Evolutionary conservation across 2,888 invertebrate species (phyloP), one percentile per base, ranked within the genome.

Genomic region (Drosophila longiperda): DNA sequence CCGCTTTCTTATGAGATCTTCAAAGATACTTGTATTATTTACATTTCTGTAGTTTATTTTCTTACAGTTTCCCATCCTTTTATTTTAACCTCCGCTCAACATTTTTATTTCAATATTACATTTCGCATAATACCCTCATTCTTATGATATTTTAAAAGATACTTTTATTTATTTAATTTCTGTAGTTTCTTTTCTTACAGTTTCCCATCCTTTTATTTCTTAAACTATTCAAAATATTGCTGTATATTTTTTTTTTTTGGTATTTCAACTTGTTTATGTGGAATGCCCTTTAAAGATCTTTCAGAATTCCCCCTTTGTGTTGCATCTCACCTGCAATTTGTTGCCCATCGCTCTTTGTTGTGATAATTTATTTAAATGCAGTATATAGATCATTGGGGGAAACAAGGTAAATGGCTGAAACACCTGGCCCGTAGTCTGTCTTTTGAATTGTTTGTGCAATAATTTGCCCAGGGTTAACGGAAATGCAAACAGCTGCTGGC

Each of bases 341-440:
- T 40, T 48, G 8, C 7, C 11, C 38, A 40, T 20, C 48, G 20
- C 66, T 62, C 75, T 83, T 86, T 73, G 73, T 71, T 88, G 81
- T 73, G 71, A 68, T 73, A 66, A 81, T 88, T 88, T 86, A 84
- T 78, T 81, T 78, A 83, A 88, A 87, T 86, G 79, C 73, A 83
- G 60, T 78, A 83, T 83, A 71, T 83, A 75, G 78, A 83, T 72
- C 69, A 63, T 75, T 57, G 68, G 40, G 49, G 40, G 42, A 33
- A 69, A 62, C 50, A 33, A 36, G 2, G 26, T 32, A 3, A 40
- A 38, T 29, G 11, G n/a, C 57, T 54, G n/a, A 48, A 73, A 80
- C 83, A 86, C 78, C 83, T 83, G 83, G 87, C 73, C 55, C 23
- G 11, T 48, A 12, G 23, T 23, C 62, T 52, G 52, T 54, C 33